phyloP scores from a whole-genome alignment of 1,140 invertebrate genomes.

The Calosoma granatense region DNA sequence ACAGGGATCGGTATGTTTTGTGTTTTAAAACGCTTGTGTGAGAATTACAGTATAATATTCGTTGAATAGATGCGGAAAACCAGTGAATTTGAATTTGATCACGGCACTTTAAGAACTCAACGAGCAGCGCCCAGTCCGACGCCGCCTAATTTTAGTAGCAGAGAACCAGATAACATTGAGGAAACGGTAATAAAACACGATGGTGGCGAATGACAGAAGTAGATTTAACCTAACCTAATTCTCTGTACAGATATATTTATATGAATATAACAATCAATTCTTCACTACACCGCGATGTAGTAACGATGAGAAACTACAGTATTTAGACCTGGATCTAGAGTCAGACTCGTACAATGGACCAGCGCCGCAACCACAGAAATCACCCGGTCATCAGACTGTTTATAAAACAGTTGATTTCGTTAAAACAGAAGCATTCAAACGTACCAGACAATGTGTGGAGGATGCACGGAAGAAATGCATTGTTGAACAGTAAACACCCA shows the following conservation, averaged over 20 bases:
- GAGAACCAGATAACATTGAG: constrained; percentile 22
- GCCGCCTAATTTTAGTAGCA: constrained; percentile 24
- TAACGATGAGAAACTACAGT: constrained; percentile 45
- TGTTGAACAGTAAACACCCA: constrained; percentile 10
- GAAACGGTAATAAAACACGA: constrained; percentile 13
- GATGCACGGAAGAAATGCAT: constrained; percentile 26
- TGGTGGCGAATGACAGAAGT: constrained; percentile 3
- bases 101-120: neutral
- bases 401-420: constrained; percentile 87
- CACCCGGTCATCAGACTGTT: constrained; percentile 48
- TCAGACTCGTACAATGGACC: constrained; percentile 29
- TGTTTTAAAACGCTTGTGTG: neutral
- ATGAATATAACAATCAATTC: neutral
- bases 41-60: neutral
- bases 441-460: constrained; percentile 72
- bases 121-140: constrained; percentile 43
- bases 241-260: neutral
- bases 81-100: neutral
- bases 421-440: constrained; percentile 83
- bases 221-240: constrained; percentile 11
- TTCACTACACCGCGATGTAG: neutral
- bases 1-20: constrained; percentile 23
- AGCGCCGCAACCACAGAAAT: constrained; percentile 20
- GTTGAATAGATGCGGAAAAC: neutral
- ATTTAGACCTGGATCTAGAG: constrained; percentile 66